Base-by-base conservation (phyloP, 2,888 invertebrate genomes). In the Notocelia uddmanniana region DNA sequence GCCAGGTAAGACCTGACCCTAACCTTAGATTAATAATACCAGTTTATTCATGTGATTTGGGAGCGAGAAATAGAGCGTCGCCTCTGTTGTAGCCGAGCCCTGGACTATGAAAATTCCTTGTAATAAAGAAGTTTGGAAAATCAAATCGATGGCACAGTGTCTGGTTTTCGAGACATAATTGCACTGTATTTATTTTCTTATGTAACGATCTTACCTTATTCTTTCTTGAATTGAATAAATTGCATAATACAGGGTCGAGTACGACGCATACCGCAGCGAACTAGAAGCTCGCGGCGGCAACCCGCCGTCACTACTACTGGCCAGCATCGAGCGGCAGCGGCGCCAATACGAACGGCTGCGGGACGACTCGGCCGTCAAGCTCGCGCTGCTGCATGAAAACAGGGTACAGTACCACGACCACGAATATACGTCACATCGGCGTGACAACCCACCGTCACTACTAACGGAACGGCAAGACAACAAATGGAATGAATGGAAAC, bases 201-300 rank as follows among this genome's bases (percentile, higher is more conserved):
- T 26, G 5, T 26, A n/a, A n/a, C n/a, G n/a, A n/a, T n/a, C n/a
- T n/a, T n/a, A n/a, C n/a, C n/a, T n/a, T n/a, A n/a, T n/a, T n/a
- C n/a, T n/a, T n/a, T 0, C 34, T 34, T 34, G 34, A 9, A 9
- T 34, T 34, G 3, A 15, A 41, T 15, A 23, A 50, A 23, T 48
- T 18, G 26, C 9, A n/a, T 45, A n/a, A 31, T 21, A 19, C 87
- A 97, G 98, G 89, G 96, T 99, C 89, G 99, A 99, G 89, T 99
- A 98, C 89, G 99, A 99, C 94, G 99, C 99, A 60, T 99, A 99
- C 91, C 96, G 99, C 85, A 97, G 97, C 86, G 99, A 99, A 93
- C 93, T 99, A 82, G 98, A 99, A 88, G 95, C 96, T 68, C 93
- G 97, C 80, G 97, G 88, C 23, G 89, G 87, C 21, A 88, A 85